Evolutionary conservation across 1,140 invertebrate genomes (phyloP).

Genomic region (Listronotus oregonensis): DNA sequence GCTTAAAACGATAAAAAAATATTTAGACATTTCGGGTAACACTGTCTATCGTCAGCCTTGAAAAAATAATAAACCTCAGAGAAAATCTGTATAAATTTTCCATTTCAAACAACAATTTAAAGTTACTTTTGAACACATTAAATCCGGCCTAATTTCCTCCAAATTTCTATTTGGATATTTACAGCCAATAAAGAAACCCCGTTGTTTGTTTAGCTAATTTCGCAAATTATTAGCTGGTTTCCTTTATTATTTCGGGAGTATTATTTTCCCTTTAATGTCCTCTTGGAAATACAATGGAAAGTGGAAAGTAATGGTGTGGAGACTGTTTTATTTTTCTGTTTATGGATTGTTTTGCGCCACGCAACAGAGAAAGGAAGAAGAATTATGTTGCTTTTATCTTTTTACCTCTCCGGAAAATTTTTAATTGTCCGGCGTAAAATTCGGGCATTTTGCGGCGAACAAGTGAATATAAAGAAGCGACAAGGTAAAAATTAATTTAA

Average conservation of each 20-base stretch:
- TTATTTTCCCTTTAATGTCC: slow-evolving; percentile 30
- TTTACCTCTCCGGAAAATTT: slow-evolving; percentile 15
- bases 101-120: too few species aligned
- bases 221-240: slow-evolving; percentile 30
- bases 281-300: slow-evolving; percentile 29
- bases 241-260: slow-evolving; percentile 23
- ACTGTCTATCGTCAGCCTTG: too few species aligned
- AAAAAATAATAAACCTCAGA: too few species aligned
- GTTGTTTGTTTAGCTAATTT: slow-evolving; percentile 17
- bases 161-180: slow-evolving; percentile 21
- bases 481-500: too few species aligned
- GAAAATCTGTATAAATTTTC: too few species aligned
- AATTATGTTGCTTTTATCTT: slow-evolving; percentile 22
- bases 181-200: slow-evolving; percentile 22
- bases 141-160: background rate
- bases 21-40: too few species aligned
- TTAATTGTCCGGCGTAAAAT: too few species aligned
- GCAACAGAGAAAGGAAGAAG: slow-evolving; percentile 17
- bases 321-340: slow-evolving; percentile 35
- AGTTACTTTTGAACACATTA: slow-evolving; percentile 2
- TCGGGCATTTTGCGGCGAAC: too few species aligned
- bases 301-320: slow-evolving; percentile 36
- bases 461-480: too few species aligned
- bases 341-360: slow-evolving; percentile 11
- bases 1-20: too few species aligned